These are phyloP conservation scores for Erannis defoliaria DNA, from an alignment of 2,888 invertebrate species.

Conservation along the genomic window DNA sequence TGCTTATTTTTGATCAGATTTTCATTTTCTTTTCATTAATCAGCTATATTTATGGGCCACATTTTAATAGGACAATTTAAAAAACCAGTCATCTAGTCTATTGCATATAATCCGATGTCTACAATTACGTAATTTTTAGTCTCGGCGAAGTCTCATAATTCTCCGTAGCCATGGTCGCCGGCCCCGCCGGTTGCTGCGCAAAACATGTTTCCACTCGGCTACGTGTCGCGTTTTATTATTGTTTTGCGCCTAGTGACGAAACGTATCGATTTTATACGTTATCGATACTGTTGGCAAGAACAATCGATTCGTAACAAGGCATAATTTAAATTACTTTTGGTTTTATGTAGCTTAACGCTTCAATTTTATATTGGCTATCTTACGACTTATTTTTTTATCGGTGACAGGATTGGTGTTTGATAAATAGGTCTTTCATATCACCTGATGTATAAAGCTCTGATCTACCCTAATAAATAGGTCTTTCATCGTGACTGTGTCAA, in stretches of 20 bases:
- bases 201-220: conserved; percentile 58
- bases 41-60: too few species aligned
- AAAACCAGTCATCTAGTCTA: too few species aligned
- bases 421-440: too few species aligned
- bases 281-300: conserved; percentile 13
- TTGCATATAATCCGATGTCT: too few species aligned
- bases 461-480: too few species aligned
- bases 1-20: too few species aligned
- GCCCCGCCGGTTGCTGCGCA: conserved; percentile 54
- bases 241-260: conserved; percentile 52
- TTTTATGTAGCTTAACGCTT: background rate
- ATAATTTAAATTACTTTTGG: background rate
- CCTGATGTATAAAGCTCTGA: too few species aligned
- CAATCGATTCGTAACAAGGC: conserved; percentile 25
- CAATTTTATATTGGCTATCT: background rate
- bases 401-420: too few species aligned
- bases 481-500: too few species aligned
- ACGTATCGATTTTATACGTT: conserved; percentile 31
- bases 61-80: too few species aligned
- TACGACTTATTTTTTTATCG: too few species aligned
- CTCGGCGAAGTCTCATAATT: conserved; percentile 32
- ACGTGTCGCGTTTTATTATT: conserved; percentile 55
- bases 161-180: conserved; percentile 35
- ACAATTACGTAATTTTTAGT: background rate
- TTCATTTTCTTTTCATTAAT: too few species aligned